Evolutionary conservation across 2,888 invertebrate genomes (phyloP), one percentile per base, ranked within the genome.

Genomic region (Cryptophagus acutangulus): DNA sequence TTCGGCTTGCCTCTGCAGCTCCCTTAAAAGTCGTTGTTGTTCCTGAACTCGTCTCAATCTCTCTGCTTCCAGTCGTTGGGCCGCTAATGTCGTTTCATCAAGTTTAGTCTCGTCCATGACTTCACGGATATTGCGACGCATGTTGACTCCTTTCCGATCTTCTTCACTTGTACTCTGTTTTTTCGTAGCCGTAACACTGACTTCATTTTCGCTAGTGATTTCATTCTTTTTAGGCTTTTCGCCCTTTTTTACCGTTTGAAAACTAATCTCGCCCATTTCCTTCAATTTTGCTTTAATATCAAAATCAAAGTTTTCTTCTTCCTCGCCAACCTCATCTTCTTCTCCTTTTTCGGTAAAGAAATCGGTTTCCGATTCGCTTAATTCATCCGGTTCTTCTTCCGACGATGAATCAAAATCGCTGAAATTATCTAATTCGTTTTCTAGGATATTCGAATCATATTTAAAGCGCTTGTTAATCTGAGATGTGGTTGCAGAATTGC

Each of bases 101-200:
- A 96, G 71, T 63, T 94, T 89, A 46, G 87, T 88, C 60, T 93
- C 93, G 61, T 89, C 87, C 81, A 94, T 85, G 5, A 95, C 93
- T 71, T 94, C 92, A 40, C 94, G 79, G 54, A 92, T 92, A 62
- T 92, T 92, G 46, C 87, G 78, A 26, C 92, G 75, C 61, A 90
- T 77, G 66, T 85, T 86, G 10, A 52, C 53, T n/a, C 59, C 61
- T 46, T 61, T 61, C n/a, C 57, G 52, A 30, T 64, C 64, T 26
- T 61, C 61, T 6, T 55, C 59, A 8, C 17, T 17, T 24, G 25
- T 55, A 53, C 60, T 61, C 33, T 58, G 49, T 47, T 69, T 69
- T 43, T 66, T 67, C 4, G 67, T 61, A 4, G 66, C 60, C 86
- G 72, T 91, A 84, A 58, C 93, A 75, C 61, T 90, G 83, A 69